Evolutionary conservation across 2,888 invertebrate genomes (phyloP), one percentile per base, ranked within the genome.

Genomic region (Luperina nickerlii): DNA sequence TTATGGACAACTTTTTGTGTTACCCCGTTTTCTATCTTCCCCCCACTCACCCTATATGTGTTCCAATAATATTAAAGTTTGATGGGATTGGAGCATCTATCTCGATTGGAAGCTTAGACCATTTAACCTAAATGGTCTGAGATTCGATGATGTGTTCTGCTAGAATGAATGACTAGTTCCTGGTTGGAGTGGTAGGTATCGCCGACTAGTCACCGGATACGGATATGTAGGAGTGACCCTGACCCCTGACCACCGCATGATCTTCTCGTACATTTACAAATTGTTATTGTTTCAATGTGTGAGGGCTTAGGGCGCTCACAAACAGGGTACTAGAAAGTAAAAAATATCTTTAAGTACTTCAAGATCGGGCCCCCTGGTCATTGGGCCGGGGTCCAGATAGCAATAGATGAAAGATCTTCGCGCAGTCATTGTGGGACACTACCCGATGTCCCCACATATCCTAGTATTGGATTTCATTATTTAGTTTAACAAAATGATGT

Each of bases 401-500:
- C 13, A 72, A 7, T 15, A 45, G 2, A 15, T 66, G 48, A 66
- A 67, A 48, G 2, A 38, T 13, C 6, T 48, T 11, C n/a, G n/a
- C 27, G 20, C 6, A 27, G 38, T 27, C 4, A 20, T 48, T 11
- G 11, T 27, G 11, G 8, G 48, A 32, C 20, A 69, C 27, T 69
- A 13, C 51, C 51, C 15, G 5, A 70, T 70, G 24, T 32, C 15
- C 15, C 7, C 8, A 15, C 24, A 32, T 15, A 15, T 57, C 24
- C 13, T n/a, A 60, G 6, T 38, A 38, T 38, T 57, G 24, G 27
- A 79, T 79, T 74, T 62, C 11, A 73, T 38, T 69, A 51, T 51
- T 20, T 62, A 45, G 57, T 74, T 77, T 51, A 74, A 60, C 54
- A 42, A 68, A 80, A 85, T 85, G 79, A 87, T 73, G 87, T 77